These are phyloP conservation scores for Celastrina argiolus DNA, from an alignment of 2,888 invertebrate genomes.

Conservation along the genomic window DNA sequence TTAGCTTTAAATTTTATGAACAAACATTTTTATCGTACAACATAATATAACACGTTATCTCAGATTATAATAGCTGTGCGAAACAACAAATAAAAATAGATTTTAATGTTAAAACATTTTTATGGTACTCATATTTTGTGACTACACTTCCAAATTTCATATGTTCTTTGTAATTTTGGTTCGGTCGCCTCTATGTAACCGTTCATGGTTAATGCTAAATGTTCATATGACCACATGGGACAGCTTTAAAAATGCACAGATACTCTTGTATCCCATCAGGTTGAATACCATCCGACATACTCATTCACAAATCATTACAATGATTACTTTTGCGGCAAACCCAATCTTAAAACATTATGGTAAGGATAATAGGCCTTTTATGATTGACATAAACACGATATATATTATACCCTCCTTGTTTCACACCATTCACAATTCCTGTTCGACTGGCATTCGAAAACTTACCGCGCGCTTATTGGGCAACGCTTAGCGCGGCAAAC, in stretches of 20 bases:
- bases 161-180: neutral
- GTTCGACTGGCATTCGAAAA: too few species aligned
- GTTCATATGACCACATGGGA: neutral
- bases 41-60: conserved; percentile 9
- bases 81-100: conserved; percentile 26
- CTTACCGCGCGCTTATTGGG: too few species aligned
- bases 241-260: conserved; percentile 4
- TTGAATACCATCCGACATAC: neutral
- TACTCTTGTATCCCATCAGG: neutral
- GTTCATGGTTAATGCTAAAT: neutral
- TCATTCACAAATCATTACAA: neutral
- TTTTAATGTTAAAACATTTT: conserved; percentile 12
- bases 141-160: conserved; percentile 5
- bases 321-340: neutral
- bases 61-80: conserved; percentile 33
- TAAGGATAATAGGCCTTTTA: neutral
- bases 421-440: neutral
- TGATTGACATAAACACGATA: neutral
- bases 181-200: neutral
- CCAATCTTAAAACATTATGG: neutral
- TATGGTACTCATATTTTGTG: conserved; percentile 19
- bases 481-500: too few species aligned
- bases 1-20: conserved; percentile 20
- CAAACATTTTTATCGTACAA: neutral
- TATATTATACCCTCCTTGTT: neutral